Conservation (phyloP, 2,113 vertebrate species). For the Lanius ludovicianus region DNA sequence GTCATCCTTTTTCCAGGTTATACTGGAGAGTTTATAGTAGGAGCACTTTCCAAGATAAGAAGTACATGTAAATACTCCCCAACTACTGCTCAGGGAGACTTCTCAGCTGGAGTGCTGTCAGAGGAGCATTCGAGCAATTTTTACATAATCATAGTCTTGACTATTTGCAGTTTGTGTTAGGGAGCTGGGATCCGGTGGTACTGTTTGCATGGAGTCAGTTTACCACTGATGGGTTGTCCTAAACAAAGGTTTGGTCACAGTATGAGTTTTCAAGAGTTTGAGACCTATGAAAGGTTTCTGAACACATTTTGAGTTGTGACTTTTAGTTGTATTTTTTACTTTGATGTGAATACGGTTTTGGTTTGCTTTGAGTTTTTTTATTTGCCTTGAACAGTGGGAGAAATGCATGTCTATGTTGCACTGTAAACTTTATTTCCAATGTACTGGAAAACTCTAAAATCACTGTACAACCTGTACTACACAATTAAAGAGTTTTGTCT, state of each 20-base stretch:
- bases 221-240: neutral
- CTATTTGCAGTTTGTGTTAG: neutral
- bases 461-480: rapidly evolving
- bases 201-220: neutral
- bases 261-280: neutral
- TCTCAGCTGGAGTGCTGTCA: neutral
- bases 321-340: neutral
- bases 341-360: neutral
- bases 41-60: neutral
- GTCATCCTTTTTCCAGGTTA: neutral
- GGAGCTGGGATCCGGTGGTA: neutral
- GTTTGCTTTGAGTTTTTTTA: neutral
- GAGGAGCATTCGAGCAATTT: neutral
- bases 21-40: neutral
- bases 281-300: neutral
- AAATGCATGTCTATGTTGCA: neutral
- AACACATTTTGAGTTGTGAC: neutral
- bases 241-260: neutral
- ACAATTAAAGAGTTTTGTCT: neutral
- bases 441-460: neutral
- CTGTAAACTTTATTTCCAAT: neutral
- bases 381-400: neutral
- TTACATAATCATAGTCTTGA: neutral
- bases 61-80: neutral
- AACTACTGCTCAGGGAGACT: neutral